Base-by-base conservation (phyloP, 2,888 invertebrate genomes). In the Hirtodrosophila confusa region DNA sequence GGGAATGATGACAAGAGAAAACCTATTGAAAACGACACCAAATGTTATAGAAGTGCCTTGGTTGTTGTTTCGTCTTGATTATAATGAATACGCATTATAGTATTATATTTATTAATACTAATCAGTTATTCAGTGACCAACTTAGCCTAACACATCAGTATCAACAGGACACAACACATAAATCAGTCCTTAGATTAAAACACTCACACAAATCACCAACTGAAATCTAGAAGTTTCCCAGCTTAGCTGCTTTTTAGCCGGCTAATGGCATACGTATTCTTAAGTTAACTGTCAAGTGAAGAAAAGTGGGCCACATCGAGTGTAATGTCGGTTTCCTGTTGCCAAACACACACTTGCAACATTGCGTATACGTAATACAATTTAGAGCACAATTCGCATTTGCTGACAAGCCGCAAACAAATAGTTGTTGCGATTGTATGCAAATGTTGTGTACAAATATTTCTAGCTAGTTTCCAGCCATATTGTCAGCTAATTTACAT, bases 401-500 rank as follows among this genome's bases (percentile, higher is more conserved):
- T 6, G 61, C 41, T 33, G 69, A 69, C 69, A 56, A 43, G 54
- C 37, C 40, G 11, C 37, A 44, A 63, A 64, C 31, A 57, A 69
- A 73, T 62, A 61, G 69, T 74, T 40, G 60, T 35, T 44, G 63
- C 57, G 47, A 58, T 64, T 54, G 8, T 75, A 74, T 75, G 74
- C 71, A 62, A 74, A 74, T 63, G 48, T 11, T 29, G 48, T 37
- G 40, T 56, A 57, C 63, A 74, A 63, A 51, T 64, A 69, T 51
- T 71, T 75, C 35, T 57, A 63, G 63, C 41, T 40, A 33, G 29
- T 67, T 54, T 47, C 17, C 8, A 45, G 39, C 39, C 7, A 48
- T 49, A 63, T 58, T 71, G 64, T 10, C 37, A 49, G 69, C 83
- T 73, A 56, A 80, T 80, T 80, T 80, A 63, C 86, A 80, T 82